These are phyloP conservation scores for Diplazon laetatorius DNA, from an alignment of 2,888 invertebrate genomes.

Conservation along the genomic window DNA sequence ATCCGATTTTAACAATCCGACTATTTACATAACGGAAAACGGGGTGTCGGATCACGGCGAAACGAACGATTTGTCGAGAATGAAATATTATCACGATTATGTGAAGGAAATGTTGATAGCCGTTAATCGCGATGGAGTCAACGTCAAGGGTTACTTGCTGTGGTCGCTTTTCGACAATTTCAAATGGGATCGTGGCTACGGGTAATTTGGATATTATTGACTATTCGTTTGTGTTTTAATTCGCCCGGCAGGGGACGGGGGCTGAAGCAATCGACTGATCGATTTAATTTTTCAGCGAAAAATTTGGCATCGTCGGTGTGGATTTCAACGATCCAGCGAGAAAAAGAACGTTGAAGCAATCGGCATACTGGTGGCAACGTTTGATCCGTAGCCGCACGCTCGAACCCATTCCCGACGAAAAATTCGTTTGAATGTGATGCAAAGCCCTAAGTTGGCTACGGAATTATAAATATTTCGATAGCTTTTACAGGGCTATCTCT, in stretches of 20 bases:
- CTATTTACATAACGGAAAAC: conserved; percentile 81
- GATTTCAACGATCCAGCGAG: conserved; percentile 86
- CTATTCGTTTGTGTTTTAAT: neutral
- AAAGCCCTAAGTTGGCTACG: no score
- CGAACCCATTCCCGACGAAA: conserved; percentile 14
- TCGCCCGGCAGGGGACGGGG: no score
- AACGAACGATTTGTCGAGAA: conserved; percentile 70
- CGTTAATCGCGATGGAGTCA: conserved; percentile 82
- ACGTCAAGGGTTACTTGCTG: conserved; percentile 84
- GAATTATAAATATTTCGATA: neutral
- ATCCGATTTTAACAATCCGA: conserved; percentile 78
- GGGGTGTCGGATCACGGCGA: conserved; percentile 76
- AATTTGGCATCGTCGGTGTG: conserved; percentile 88
- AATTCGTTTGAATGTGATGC: neutral
- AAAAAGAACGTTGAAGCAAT: conserved; percentile 86
- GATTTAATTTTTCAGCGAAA: conserved; percentile 75
- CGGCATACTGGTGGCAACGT: conserved; percentile 84
- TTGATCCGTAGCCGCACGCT: conserved; percentile 83
- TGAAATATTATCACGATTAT: conserved; percentile 79
- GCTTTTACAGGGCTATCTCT: conserved; percentile 6
- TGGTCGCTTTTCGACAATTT: conserved; percentile 88
- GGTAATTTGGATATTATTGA: conserved; percentile 75
- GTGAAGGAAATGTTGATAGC: conserved; percentile 83
- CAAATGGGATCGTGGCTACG: conserved; percentile 86
- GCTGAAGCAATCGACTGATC: neutral